Evolutionary conservation across 2,797 vertebrate genomes (phyloP), one percentile per base, ranked within the genome.

Genomic region (Rhinogobio ventralis): DNA sequence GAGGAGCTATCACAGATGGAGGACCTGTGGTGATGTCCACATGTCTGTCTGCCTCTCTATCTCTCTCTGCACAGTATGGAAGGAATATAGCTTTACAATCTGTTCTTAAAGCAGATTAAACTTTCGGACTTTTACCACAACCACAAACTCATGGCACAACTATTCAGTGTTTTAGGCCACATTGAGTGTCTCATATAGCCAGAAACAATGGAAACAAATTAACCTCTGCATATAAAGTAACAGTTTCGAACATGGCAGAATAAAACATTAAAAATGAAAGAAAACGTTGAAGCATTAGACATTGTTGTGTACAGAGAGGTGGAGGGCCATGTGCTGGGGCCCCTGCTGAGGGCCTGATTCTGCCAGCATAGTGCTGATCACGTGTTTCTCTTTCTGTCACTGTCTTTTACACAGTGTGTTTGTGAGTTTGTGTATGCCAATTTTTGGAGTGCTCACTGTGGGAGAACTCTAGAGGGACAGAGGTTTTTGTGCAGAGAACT

Each of bases 1-100:
- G 64, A 53, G 49, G 20, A 28, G 79, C 45, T 55, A 68, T 69
- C 23, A 80, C 78, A 80, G 64, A 81, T 81, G 79, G 66, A 81
- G 46, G 33, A 55, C 66, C 33, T 55, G 66, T 69, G 49, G 79
- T 55, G 66, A 81, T 57, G 77, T 79, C 76, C 60, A 66, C 60
- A 66, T 79, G 64, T 81, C 79, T 69, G 79, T 81, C 79, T 81
- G 66, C 49, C 28, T 81, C 66, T 69, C 66, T 42, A 69, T 8
- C 49, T 55, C 66, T 67, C 20, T 69, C 66, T 55, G 49, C 66
- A 25, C 66, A 55, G 66, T 42, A 25, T 53, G 64, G 28, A 17
- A 68, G 20, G 20, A 79, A 25, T 68, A 39, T 25, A 53, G 45
- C 28, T 79, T 25, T 39, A 77, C 53, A 69, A 13, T 64, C 39